Percentiles rank a stretch among this genome's conserved stretches.
Evolutionary conservation across 2,888 invertebrate species (phyloP).

Genomic region (Dione juno): DNA sequence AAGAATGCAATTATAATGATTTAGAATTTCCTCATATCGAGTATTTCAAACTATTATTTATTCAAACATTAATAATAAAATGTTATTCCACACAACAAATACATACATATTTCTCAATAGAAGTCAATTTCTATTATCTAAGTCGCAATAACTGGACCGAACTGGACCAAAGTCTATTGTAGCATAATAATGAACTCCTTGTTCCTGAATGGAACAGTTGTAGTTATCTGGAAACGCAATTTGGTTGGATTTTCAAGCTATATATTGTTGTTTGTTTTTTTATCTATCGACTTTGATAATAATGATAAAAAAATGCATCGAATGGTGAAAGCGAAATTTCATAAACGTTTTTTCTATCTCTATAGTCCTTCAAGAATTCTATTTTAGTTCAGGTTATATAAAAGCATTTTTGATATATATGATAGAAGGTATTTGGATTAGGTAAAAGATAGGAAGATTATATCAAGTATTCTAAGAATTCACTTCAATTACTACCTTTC

Average conservation of each 20-base stretch:
- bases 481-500: too few species aligned
- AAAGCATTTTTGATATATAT: too few species aligned
- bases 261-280: not conserved
- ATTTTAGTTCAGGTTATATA: too few species aligned
- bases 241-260: conserved; percentile 13
- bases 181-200: conserved; percentile 36
- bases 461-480: too few species aligned
- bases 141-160: conserved; percentile 27
- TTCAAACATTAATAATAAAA: not conserved
- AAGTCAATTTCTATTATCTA: conserved; percentile 25
- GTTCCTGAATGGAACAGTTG: conserved; percentile 31
- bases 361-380: not conserved
- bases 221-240: conserved; percentile 27
- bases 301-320: too few species aligned
- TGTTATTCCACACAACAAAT: not conserved
- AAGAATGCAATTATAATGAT: too few species aligned
- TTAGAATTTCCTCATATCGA: too few species aligned
- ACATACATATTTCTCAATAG: not conserved
- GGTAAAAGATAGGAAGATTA: too few species aligned
- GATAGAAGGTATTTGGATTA: too few species aligned
- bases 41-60: not conserved
- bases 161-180: conserved; percentile 34
- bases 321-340: too few species aligned
- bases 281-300: not conserved
- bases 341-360: too few species aligned